Evolutionary conservation across 2,888 invertebrate species (phyloP), one percentile per base, ranked within the genome.

Genomic region (Strigamia transsilvanica): DNA sequence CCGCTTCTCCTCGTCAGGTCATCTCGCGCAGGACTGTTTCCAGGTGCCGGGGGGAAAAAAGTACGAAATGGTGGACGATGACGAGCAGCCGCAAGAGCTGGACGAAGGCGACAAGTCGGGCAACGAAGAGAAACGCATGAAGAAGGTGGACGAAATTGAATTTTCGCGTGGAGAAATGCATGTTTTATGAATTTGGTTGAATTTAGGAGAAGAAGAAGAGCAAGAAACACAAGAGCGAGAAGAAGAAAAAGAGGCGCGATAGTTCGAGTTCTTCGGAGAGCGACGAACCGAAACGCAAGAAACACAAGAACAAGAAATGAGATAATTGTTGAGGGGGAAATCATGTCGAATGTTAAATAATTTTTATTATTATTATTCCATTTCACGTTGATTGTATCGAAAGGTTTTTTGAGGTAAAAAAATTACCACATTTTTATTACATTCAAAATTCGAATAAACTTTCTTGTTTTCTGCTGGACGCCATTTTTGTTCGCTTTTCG

Each of bases 1-100:
- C 73, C 15, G 13, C 18, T 18, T 73, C 73, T 78, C n/a, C 38
- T 38, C 51, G 0, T 0, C 13, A 83, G 83, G 83, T 34, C 83
- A 83, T 80, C 41, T 83, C 2, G 80, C 83, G 13, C 66, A 83
- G 34, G 83, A 83, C 27, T 83, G 83, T 46, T 83, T 83, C 42
- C 83, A 83, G 77, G 83, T 84, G 6, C 85, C 85, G 46, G 87
- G 87, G 21, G 85, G 85, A 34, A 86, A 85, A 77, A 82, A 84
- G 7, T 87, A 87, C 83, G 86, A 86, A 7, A 83, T 87, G 32
- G 83, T 87, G 42, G 86, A 86, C n/a, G 87, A 87, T 13, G 78
- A 23, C 27, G 2, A 5, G 4, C 21, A 5, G 4, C 21, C 79
- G 42, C 51, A 80, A 34, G 79, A n/a, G n/a, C n/a, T n/a, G n/a